These are phyloP conservation scores for Cynoglossus semilaevis DNA, from an alignment of 2,113 vertebrate genomes.

Conservation along the genomic window DNA sequence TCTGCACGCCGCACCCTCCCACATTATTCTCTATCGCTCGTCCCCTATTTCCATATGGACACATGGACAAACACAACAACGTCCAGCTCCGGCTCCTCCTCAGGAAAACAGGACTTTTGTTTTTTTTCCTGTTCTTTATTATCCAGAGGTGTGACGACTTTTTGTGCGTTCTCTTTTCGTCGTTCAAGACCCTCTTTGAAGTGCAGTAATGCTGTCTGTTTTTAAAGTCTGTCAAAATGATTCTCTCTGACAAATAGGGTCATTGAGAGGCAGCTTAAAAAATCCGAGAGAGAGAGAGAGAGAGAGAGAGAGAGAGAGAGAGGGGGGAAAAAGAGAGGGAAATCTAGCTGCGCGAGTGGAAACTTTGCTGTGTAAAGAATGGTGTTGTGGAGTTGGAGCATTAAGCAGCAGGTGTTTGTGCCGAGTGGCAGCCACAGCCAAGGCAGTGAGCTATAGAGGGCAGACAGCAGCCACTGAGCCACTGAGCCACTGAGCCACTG, in stretches of 20 bases:
- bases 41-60: conserved; percentile 41
- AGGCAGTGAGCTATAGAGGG: conserved; percentile 69
- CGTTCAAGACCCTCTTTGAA: too few species aligned
- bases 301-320: background rate
- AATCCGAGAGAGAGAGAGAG: background rate
- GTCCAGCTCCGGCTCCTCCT: conserved; percentile 35
- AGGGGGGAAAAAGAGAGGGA: conserved; percentile 18
- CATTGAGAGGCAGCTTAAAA: background rate
- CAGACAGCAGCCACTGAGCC: conserved; percentile 70
- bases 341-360: conserved; percentile 7
- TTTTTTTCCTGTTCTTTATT: conserved; percentile 9
- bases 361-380: conserved; percentile 30
- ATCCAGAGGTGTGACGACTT: conserved; percentile 4
- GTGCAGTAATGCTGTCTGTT: background rate
- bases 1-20: too few species aligned
- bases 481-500: too few species aligned
- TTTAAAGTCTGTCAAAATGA: conserved; percentile 3
- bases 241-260: background rate
- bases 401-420: conserved; percentile 71
- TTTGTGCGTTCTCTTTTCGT: background rate
- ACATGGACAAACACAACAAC: conserved; percentile 41
- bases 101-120: conserved; percentile 20
- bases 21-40: conserved; percentile 16
- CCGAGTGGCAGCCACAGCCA: conserved; percentile 60
- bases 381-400: conserved; percentile 45